Base-by-base conservation (phyloP, 2,888 invertebrate species). In the Drosophila austrosaltans region DNA sequence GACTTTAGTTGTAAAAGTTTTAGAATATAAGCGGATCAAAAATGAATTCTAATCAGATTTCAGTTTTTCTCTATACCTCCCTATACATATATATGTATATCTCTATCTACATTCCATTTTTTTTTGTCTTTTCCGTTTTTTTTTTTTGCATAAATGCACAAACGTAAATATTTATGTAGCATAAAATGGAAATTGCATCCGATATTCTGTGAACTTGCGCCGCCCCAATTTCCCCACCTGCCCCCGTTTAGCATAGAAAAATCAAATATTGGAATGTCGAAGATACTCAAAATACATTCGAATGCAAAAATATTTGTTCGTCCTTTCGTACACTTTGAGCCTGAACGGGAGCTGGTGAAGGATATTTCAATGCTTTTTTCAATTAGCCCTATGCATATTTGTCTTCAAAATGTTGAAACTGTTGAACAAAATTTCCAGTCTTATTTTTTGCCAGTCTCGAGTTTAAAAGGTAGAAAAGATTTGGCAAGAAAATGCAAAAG, bases 101-200 rank as follows among this genome's bases (percentile, higher is more conserved):
- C n/a, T 48, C 44, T 44, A 44, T 22, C 48, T 22, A 22, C 48
- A 25, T 10, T 12, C 44, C 3, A 30, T 59, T 75, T 22, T 72
- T 53, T 53, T 7, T n/a, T 40, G 16, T 53, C 10, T 28, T 8
- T 36, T 63, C 2, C 44, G 58, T 53, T 69, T 69, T 20, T 53
- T 32, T 69, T 75, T 66, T 75, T 68, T 84, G 85, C 85, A 84
- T 78, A 78, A 84, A 87, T 76, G 73, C 69, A 84, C 81, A 81
- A 75, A 40, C 63, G 72, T 87, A 76, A 89, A 87, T 89, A 79
- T 89, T 81, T 81, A 81, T 79, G 85, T 66, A 65, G 56, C 67
- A 76, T 69, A 28, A 76, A 74, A 70, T 68, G 62, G 62, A 73
- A 85, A 87, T 73, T 73, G 79, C 75, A 66, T 75, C 56, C 60